Base-by-base conservation (phyloP, 2,113 vertebrate genomes). In the Sorex araneus region DNA sequence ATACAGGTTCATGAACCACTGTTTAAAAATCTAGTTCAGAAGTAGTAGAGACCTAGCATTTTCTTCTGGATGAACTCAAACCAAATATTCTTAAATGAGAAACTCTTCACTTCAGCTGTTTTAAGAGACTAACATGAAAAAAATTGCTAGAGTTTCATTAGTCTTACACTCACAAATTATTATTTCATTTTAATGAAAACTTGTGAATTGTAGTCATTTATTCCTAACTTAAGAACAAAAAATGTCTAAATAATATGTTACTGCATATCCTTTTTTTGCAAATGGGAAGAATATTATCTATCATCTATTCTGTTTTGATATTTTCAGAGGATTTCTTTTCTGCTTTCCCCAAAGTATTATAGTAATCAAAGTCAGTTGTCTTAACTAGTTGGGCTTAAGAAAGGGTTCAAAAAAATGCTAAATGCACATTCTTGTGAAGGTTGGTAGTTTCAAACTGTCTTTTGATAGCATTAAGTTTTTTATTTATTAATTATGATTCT, bases 341-440 rank as follows among this genome's bases (percentile, higher is more conserved):
- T 13, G 89, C 16, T 34, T 87, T 9, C n/a, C 77, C n/a, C 77
- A 79, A 94, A 69, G 13, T 2, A 36, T 93, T 25, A 3, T 87
- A 70, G 75, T 67, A 54, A 74, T 64, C 79, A 88, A n/a, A 90
- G n/a, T n/a, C 93, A 75, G 57, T 54, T 87, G 83, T 92, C 18
- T 77, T 91, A 84, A 40, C 11, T 71, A 43, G 15, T 11, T 81
- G 32, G 8, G 6, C 64, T 94, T 36, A 50, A 82, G 73, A 57
- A 47, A 70, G 16, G 23, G 81, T 66, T 86, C 23, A 43, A 91
- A 30, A 30, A 73, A 25, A 57, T 81, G 16, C 28, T 84, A 34
- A 34, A 34, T 36, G 16, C 30, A 73, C 11, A 8, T 45, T 36
- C 12, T 57, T 64, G 75, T 32, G n/a, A 93, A 89, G 30, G 0